Base-by-base conservation (phyloP, 2,888 invertebrate genomes). In the Pemphredon lugubris region DNA sequence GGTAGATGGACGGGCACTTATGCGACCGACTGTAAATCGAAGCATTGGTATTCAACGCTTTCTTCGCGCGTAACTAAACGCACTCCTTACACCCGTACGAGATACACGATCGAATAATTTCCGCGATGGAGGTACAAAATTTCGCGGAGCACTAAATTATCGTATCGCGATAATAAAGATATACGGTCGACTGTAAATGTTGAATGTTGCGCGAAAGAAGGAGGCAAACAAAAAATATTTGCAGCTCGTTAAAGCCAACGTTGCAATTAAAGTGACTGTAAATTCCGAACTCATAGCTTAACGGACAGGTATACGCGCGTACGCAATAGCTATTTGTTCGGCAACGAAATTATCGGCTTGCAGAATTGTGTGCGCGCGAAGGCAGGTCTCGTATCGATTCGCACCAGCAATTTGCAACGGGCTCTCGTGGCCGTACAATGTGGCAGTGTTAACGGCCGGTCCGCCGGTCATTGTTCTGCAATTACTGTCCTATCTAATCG, bases 401-500 rank as follows among this genome's bases (percentile, higher is more conserved):
- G 71, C 57, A 34, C 16, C 30, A 39, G 58, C 66, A 69, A 79
- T 77, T 77, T 69, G 75, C 69, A 60, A 61, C 63, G 50, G 44
- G 34, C 45, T 59, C 61, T 51, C 63, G 66, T 32, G 39, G 57
- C 61, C 44, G 61, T 57, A 54, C 55, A 54, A 63, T 30, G 59
- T 60, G 32, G 16, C 66, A 71, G 69, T 75, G 80, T 40, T 73
- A 80, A 80, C 63, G 77, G 71, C 77, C 80, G 61, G 7, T 7
- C 53, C 72, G 54, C 60, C 74, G 81, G 83, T 82, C 83, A 81
- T 82, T 83, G 83, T 83, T 83, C 83, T 66, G 79, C 73, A 81
- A 82, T 83, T 83, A 81, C 64, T 69, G 73, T 63, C 66, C 79
- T 83, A 83, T 83, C 83, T 83, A 83, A 83, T 83, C 83, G 73